Evolutionary conservation across 92 coral and sea anemone species (phyloP).

Genomic region (Ricordea florida): DNA sequence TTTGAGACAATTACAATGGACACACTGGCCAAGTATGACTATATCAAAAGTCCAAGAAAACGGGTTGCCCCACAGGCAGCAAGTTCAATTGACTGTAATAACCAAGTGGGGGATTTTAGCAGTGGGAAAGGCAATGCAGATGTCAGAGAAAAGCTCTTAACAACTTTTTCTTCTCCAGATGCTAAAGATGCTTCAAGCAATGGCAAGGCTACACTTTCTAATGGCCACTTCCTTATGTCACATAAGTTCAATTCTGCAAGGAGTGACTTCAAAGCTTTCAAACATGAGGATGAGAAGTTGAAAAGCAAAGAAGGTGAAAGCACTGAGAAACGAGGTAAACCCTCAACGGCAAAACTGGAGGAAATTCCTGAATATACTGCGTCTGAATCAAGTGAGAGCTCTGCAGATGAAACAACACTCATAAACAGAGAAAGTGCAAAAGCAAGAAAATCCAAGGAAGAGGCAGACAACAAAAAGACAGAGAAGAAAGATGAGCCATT

Average conservation of each 20-base stretch:
- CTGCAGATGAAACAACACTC: conserved; percentile 55
- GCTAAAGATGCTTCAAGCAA: not conserved
- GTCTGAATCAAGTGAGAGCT: conserved; percentile 61
- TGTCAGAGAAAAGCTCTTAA: not conserved
- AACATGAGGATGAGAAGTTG: not conserved
- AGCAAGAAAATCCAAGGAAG: not conserved
- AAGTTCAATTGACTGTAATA: conserved; percentile 11
- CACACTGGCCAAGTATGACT: conserved; percentile 84
- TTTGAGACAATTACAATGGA: conserved; percentile 90
- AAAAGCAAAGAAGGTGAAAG: not conserved
- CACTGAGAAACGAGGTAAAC: conserved; percentile 25
- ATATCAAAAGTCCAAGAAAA: conserved; percentile 86
- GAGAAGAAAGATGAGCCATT: conserved; percentile 33
- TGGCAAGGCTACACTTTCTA: not conserved
- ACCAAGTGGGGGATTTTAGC: no score
- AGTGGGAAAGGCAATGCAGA: conserved; percentile 12
- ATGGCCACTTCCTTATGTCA: conserved; percentile 8
- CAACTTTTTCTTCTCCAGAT: not conserved
- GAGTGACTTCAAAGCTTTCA: not conserved
- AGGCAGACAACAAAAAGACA: not conserved
- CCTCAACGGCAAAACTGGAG: conserved; percentile 30
- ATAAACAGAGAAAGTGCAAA: not conserved
- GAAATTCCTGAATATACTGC: conserved; percentile 81
- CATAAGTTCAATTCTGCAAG: conserved; percentile 7
- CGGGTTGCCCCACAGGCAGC: conserved; percentile 35